Conservation (phyloP, 23 tunicate genomes). For the Styela plicata region DNA sequence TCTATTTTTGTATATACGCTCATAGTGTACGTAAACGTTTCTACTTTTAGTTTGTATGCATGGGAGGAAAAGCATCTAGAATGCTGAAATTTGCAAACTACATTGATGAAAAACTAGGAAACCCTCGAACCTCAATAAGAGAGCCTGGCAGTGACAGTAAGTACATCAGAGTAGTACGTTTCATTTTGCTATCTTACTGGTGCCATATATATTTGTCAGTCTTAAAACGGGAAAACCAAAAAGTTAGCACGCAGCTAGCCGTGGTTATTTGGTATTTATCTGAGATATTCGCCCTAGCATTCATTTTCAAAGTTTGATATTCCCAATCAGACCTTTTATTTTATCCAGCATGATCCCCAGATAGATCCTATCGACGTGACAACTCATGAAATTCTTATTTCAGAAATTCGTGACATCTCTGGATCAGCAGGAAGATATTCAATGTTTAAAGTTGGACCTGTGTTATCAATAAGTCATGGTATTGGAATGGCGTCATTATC, state of each 20-base stretch:
- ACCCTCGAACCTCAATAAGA: constrained; percentile 63
- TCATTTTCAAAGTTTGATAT: no score
- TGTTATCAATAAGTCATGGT: constrained; percentile 88
- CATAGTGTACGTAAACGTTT: not conserved
- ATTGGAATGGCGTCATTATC: constrained; percentile 78
- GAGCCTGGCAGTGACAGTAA: no score
- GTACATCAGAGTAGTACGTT: no score
- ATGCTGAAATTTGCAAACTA: constrained; percentile 72
- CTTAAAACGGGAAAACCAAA: no score
- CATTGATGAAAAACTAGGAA: constrained; percentile 49
- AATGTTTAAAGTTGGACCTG: constrained; percentile 85
- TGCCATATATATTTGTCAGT: no score
- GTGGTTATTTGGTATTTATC: no score
- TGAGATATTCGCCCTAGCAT: no score
- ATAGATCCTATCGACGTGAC: no score
- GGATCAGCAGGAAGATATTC: constrained; percentile 69
- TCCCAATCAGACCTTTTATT: not conserved
- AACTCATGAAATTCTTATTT: not conserved
- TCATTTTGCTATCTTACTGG: no score
- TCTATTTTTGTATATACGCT: no score
- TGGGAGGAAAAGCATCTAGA: constrained; percentile 80
- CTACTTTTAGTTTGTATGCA: constrained; percentile 65
- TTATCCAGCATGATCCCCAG: no score
- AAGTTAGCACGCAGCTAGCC: no score
- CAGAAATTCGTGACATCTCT: constrained; percentile 39